These are phyloP conservation scores for Euura saliciscinereae DNA, from an alignment of 1,140 invertebrate genomes.

Conservation along the genomic window DNA sequence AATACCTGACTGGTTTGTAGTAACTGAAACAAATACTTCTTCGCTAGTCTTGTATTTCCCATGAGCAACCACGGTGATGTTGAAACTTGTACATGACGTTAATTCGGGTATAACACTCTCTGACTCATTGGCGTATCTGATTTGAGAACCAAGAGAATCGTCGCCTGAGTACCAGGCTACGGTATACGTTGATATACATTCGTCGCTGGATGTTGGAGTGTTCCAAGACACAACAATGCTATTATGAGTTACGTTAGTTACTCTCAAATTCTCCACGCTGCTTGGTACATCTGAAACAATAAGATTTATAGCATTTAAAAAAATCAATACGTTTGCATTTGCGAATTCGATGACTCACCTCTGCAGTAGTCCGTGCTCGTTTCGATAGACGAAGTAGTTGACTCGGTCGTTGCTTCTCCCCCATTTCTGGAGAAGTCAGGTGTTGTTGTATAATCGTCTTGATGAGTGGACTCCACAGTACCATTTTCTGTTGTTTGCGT, in stretches of 20 bases:
- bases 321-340: too few relatives aligned
- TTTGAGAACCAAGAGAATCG: slow-evolving; percentile 1
- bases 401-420: too few relatives aligned
- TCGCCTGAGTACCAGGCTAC: not conserved
- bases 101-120: slow-evolving; percentile 23
- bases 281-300: slow-evolving; percentile 2
- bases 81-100: slow-evolving; percentile 30
- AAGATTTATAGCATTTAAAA: too few relatives aligned
- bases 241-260: not conserved
- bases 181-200: not conserved
- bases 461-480: too few relatives aligned
- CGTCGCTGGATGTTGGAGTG: not conserved
- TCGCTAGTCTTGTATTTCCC: not conserved
- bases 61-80: slow-evolving; percentile 23
- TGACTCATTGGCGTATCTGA: slow-evolving; percentile 11
- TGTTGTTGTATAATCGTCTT: too few relatives aligned
- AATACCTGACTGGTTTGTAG: slow-evolving; percentile 17
- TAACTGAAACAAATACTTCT: not conserved
- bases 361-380: too few relatives aligned
- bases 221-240: not conserved
- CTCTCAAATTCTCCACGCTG: not conserved
- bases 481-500: too few relatives aligned
- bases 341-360: too few relatives aligned
- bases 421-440: too few relatives aligned
- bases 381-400: too few relatives aligned